Base-by-base conservation (phyloP, 2,888 invertebrate species). In the Teleiodes luculella region DNA sequence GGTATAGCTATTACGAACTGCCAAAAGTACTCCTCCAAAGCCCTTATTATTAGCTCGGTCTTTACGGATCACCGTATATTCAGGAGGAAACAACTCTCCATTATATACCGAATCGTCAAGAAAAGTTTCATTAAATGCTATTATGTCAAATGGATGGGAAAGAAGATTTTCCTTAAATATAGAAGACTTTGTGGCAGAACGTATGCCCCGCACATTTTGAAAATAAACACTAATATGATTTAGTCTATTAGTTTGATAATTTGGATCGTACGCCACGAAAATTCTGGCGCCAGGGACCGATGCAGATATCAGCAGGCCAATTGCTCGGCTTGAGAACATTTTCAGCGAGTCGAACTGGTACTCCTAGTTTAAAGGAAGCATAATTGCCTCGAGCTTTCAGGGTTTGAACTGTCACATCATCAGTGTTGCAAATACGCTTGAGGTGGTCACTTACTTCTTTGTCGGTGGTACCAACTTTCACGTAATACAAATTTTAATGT, bases 51-150 rank as follows among this genome's bases (percentile, higher is more conserved):
- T 36, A 1, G 6, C 13, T n/a, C 36, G 1, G 13, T 36, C 36
- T 6, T 36, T 36, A 1, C 36, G 1, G n/a, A 36, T 3, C 2
- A 36, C 36, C 3, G 36, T 36, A 11, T 36, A n/a, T n/a, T n/a
- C n/a, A n/a, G n/a, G n/a, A n/a, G n/a, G n/a, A n/a, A n/a, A n/a
- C n/a, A n/a, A n/a, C 14, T 46, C 46, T 1, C 30, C 46, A 16
- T 46, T 14, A 11, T 28, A 31, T 1, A 46, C 14, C 6, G 30
- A 46, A 10, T 31, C n/a, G 16, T 30, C 13, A 10, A 46, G 16
- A 16, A 46, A 46, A 3, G 46, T 46, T 6, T 46, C 46, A 46
- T 30, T 46, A 13, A 46, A 31, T 2, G 46, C 46, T 46, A 30
- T 46, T 7, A 46, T 31, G 13, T 46, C 30, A 16, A 31, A 1